Base-by-base conservation (phyloP, 2,888 invertebrate genomes). In the Tetranychus piercei region DNA sequence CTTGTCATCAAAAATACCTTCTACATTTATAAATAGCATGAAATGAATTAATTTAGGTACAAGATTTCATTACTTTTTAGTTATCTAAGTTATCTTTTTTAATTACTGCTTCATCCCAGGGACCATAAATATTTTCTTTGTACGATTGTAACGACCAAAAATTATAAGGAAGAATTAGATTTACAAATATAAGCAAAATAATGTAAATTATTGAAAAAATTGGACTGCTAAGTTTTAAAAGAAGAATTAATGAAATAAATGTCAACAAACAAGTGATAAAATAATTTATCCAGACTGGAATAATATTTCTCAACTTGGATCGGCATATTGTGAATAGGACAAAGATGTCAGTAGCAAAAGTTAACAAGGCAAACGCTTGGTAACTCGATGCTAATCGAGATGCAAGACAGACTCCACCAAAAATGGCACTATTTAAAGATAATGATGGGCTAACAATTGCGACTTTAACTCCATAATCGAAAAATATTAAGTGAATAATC, bases 91-190 rank as follows among this genome's bases (percentile, higher is more conserved):
- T 0, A 55, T 55, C 15, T 69, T 18, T 71, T 23, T 73, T 11
- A 43, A 76, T 75, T 22, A 91, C 84, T 15, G 96, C 96, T 81
- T 97, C 96, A 82, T 96, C 96, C 96, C 96, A 97, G 0, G 96
- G 96, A 0, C 96, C 96, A 82, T 95, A 90, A 77, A 94, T 95
- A 82, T 94, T 96, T 77, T 90, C 88, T 81, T 92, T 93, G 81
- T 88, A 88, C 65, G 85, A 87, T 80, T 91, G 90, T 85, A 89
- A 89, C 74, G 83, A 84, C 0, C 90, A 87, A 83, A 91, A 93
- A 81, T 88, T 86, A 4, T 86, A 81, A 0, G 92, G 92, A 81
- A 90, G 91, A 73, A 89, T 83, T 11, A 89, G 80, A 81, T 88
- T 89, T 65, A 91, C 84, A 80, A 90, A 86, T 11, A 87, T 8